Evolutionary conservation across 1,140 invertebrate genomes (phyloP).

Genomic region (Atopsyche davidsoni): DNA sequence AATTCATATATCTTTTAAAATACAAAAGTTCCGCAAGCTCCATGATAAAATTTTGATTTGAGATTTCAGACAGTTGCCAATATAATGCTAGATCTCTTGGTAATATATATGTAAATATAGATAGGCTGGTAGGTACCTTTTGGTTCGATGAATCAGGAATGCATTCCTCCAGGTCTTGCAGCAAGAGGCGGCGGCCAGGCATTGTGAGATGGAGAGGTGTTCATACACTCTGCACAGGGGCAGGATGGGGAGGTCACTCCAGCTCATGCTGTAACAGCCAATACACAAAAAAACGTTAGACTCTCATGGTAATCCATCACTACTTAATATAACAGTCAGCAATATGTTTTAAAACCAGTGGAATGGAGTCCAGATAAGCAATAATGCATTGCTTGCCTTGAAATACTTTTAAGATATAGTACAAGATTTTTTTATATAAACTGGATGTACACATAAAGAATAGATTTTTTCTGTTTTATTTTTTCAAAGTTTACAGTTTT

Average conservation of each 20-base stretch:
- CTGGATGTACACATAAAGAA: background rate
- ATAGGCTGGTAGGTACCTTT: constrained; percentile 12
- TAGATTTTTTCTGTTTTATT: no score
- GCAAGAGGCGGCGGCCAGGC: constrained; percentile 20
- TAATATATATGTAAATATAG: no score
- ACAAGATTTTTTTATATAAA: background rate
- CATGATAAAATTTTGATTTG: no score
- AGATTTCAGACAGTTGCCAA: no score
- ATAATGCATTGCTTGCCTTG: background rate
- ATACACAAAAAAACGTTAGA: no score
- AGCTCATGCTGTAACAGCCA: constrained; percentile 26
- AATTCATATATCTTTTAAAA: no score
- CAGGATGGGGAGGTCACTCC: constrained; percentile 28
- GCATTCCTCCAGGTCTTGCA: constrained; percentile 28
- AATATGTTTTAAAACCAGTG: background rate
- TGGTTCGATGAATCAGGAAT: constrained; percentile 21
- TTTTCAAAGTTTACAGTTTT: no score
- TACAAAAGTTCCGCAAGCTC: no score
- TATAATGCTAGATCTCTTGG: no score
- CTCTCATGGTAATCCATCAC: no score
- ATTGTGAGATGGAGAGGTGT: constrained; percentile 21
- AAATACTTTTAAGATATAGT: background rate
- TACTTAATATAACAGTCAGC: background rate
- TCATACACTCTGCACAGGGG: constrained; percentile 29
- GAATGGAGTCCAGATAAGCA: background rate